Evolutionary conservation across 2,888 invertebrate genomes (phyloP).

Genomic region (Cephus nigrinus): DNA sequence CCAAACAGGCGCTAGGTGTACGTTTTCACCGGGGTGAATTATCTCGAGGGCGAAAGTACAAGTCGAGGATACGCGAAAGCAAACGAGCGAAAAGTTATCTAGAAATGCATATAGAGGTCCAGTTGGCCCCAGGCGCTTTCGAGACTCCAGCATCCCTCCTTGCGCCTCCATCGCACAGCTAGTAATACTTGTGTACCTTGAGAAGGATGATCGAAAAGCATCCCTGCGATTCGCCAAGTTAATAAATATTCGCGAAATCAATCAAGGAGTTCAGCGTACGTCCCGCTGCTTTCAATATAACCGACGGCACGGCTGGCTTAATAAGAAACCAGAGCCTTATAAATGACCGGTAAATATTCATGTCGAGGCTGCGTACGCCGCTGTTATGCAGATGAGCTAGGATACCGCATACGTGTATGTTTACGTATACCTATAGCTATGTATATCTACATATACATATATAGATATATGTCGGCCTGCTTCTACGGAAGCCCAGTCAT

Average conservation of each 20-base stretch:
- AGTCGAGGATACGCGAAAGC: too few species aligned
- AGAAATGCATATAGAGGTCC: too few species aligned
- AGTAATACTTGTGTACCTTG: too few species aligned
- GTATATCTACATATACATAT: neutral
- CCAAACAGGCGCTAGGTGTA: neutral
- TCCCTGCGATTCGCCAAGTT: too few species aligned
- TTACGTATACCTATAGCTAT: slow-evolving; percentile 1
- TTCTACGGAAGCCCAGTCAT: slow-evolving; percentile 42
- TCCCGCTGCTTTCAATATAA: too few species aligned
- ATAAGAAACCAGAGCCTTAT: slow-evolving; percentile 35
- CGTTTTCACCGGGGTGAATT: too few species aligned
- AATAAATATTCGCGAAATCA: neutral
- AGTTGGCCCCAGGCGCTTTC: too few species aligned
- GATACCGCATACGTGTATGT: too few species aligned
- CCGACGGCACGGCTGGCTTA: neutral
- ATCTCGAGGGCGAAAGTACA: too few species aligned
- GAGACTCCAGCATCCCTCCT: too few species aligned
- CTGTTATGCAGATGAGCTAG: slow-evolving; percentile 49
- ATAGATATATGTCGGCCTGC: slow-evolving; percentile 25
- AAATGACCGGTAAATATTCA: slow-evolving; percentile 53
- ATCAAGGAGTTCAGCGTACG: neutral
- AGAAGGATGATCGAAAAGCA: too few species aligned
- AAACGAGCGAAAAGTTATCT: too few species aligned
- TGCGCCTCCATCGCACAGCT: neutral
- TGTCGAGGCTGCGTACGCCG: slow-evolving; percentile 49